phyloP scores from a whole-genome alignment of 2,113 vertebrate species.

The Spheniscus mendiculus region DNA sequence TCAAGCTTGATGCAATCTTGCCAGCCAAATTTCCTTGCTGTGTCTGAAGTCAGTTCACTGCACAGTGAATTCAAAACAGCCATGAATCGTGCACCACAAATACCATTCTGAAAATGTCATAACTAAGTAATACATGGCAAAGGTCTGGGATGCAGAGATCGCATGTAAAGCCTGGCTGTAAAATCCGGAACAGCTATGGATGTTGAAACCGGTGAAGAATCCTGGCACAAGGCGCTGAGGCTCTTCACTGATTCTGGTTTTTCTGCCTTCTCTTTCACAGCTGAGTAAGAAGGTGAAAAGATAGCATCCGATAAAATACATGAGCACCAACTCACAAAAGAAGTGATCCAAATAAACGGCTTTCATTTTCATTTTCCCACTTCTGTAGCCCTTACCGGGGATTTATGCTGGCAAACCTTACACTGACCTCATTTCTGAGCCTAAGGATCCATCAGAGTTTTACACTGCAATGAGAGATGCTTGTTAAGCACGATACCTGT shows the following conservation, averaged over 20 bases:
- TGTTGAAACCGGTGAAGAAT: neutral
- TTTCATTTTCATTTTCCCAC: neutral
- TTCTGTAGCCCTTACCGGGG: neutral
- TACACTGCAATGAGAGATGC: neutral
- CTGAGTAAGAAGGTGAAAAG: neutral
- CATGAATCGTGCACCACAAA: slow-evolving; percentile 7
- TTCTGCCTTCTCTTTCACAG: neutral
- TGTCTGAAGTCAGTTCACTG: slow-evolving; percentile 13
- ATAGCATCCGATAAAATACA: neutral
- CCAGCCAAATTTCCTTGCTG: slow-evolving; percentile 16
- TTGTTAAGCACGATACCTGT: neutral
- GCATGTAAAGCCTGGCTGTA: neutral
- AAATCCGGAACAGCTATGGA: slow-evolving; percentile 11
- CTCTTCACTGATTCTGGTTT: neutral
- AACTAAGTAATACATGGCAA: slow-evolving; percentile 40
- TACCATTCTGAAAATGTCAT: slow-evolving; percentile 58
- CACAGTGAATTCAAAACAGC: slow-evolving; percentile 43
- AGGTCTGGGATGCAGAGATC: slow-evolving; percentile 9
- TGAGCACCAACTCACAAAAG: neutral
- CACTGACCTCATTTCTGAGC: neutral
- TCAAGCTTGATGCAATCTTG: neutral
- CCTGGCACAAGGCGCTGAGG: neutral
- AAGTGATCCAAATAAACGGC: neutral
- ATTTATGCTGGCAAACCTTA: neutral
- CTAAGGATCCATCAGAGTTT: neutral